These are phyloP conservation scores for Trachymyrmex septentrionalis DNA, from an alignment of 1,140 invertebrate species.

Conservation along the genomic window DNA sequence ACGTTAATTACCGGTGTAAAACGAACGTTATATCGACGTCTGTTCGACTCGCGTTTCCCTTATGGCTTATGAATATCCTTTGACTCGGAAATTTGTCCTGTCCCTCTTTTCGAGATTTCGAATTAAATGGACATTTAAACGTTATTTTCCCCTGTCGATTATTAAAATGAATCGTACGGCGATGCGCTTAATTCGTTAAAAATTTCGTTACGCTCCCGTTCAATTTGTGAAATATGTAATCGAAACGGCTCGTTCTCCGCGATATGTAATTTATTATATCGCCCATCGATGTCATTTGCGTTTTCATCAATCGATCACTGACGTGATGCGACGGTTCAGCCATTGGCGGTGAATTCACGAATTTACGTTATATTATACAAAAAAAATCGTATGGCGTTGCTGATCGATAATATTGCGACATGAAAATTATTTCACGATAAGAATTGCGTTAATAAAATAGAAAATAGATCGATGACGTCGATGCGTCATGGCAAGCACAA, in stretches of 20 bases:
- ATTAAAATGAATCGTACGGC: slow-evolving; percentile 12
- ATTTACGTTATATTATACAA: neutral
- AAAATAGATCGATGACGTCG: slow-evolving; percentile 12
- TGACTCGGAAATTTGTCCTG: slow-evolving; percentile 21
- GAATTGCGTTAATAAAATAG: neutral
- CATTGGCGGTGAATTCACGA: neutral
- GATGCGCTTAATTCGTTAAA: slow-evolving; percentile 25
- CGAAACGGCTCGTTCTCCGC: slow-evolving; percentile 19
- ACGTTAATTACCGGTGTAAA: slow-evolving; percentile 51
- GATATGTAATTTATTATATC: slow-evolving; percentile 49
- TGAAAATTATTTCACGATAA: slow-evolving; percentile 9
- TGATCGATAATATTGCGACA: slow-evolving; percentile 27
- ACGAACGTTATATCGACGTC: neutral
- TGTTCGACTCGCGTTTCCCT: slow-evolving; percentile 16
- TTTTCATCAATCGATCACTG: slow-evolving; percentile 44
- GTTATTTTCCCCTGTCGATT: slow-evolving; percentile 1
- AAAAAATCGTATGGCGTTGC: neutral
- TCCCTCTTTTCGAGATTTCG: neutral
- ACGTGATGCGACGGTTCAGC: neutral
- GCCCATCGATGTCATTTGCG: slow-evolving; percentile 34
- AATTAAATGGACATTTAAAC: slow-evolving; percentile 32
- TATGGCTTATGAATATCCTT: slow-evolving; percentile 25
- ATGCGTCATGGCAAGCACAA: neutral
- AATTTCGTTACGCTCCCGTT: slow-evolving; percentile 35
- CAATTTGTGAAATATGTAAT: slow-evolving; percentile 37